phyloP scores from a whole-genome alignment of 2,113 vertebrate genomes.

The Cervus canadensis region DNA sequence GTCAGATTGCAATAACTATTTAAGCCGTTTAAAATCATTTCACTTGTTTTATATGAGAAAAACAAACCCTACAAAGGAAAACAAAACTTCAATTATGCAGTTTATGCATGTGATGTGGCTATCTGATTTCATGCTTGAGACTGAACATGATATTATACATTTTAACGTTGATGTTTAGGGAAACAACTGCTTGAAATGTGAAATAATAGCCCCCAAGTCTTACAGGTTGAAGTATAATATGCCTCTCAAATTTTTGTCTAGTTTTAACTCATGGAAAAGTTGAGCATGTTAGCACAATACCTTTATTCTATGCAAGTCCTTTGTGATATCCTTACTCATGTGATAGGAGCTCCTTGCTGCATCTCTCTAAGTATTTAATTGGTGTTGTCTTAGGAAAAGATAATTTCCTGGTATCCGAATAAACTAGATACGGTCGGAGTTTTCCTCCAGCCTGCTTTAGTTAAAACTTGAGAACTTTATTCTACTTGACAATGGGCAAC shows the following conservation, averaged over 20 bases:
- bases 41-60: conserved; percentile 75
- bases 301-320: background rate
- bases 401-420: background rate
- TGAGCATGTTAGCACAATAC: background rate
- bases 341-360: background rate
- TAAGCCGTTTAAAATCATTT: conserved; percentile 79
- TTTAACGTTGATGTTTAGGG: conserved; percentile 50
- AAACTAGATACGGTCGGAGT: background rate
- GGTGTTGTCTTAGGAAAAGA: background rate
- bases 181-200: conserved; percentile 47
- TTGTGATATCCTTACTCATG: background rate
- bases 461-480: background rate
- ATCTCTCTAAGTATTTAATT: background rate
- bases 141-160: conserved; percentile 54
- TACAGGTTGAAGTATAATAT: background rate
- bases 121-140: conserved; percentile 68
- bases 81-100: conserved; percentile 66
- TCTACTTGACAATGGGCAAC: background rate
- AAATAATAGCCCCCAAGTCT: background rate
- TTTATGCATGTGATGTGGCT: conserved; percentile 66
- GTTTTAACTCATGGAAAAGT: background rate
- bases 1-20: conserved; percentile 79
- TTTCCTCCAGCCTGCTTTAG: background rate
- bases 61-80: conserved; percentile 59
- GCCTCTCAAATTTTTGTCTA: background rate